phyloP scores from a whole-genome alignment of 2,888 invertebrate species.

The Cryptus viduatorius region DNA sequence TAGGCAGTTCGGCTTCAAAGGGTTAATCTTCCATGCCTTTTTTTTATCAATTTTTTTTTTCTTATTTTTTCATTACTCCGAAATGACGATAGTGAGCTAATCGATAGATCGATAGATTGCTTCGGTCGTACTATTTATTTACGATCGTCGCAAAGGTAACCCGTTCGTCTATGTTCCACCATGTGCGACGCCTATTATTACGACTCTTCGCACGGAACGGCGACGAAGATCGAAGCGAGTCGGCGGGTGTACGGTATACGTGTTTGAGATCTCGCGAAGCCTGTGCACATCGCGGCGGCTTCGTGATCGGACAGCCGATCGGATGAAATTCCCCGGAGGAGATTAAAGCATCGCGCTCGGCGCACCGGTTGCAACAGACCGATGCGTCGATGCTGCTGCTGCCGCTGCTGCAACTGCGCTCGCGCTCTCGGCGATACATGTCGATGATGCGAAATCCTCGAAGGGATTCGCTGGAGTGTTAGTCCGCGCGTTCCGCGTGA shows the following conservation, averaged over 20 bases:
- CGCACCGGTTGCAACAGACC: constrained; percentile 37
- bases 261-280: constrained; percentile 60
- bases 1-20: neutral
- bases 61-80: constrained; percentile 1
- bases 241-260: constrained; percentile 38
- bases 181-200: constrained; percentile 57
- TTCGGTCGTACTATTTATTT: constrained; percentile 59
- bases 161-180: constrained; percentile 50
- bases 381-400: neutral
- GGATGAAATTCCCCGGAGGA: constrained; percentile 68
- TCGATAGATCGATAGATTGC: neutral
- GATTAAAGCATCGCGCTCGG: constrained; percentile 64
- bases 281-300: constrained; percentile 52
- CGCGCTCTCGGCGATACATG: constrained; percentile 28
- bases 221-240: constrained; percentile 36
- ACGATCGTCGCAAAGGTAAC: constrained; percentile 46
- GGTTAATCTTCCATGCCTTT: too few relatives aligned
- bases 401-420: constrained; percentile 13
- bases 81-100: constrained; percentile 29
- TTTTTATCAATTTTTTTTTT: neutral
- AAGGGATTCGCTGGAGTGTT: constrained; percentile 49
- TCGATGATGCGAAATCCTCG: constrained; percentile 60
- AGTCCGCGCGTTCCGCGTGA: constrained; percentile 56
- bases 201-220: constrained; percentile 43
- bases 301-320: constrained; percentile 69